Evolutionary conservation across 2,113 vertebrate species (phyloP), one percentile per base, ranked within the genome.

Genomic region (Thunnus maccoyii): DNA sequence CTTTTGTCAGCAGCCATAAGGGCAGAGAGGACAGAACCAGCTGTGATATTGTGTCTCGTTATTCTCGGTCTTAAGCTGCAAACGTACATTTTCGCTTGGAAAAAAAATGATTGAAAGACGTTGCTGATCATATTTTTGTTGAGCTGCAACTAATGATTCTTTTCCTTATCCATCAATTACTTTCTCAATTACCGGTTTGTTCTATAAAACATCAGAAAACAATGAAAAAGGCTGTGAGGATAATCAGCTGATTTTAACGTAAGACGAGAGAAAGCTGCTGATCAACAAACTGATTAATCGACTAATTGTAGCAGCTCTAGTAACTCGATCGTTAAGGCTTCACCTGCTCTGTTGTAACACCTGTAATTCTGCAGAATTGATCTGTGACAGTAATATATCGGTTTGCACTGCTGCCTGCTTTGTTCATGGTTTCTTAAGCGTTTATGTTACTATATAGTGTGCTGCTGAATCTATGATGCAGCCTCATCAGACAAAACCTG

Each of bases 381-480:
- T 41, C 7, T 41, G 36, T 41, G 7, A 9, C 36, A 41, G 6
- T 41, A 41, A 41, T n/a, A 6, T 48, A 51, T 46, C 25, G 25
- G 20, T 66, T 79, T 36, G 16, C 56, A 32, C 13, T 6, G 20
- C 51, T 71, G 58, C 46, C 7, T 1, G n/a, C 64, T 52, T 27
- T 32, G 18, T 61, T 70, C n/a, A 9, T n/a, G 11, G 18, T 41
- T 9, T 41, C 36, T 41, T 41, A 41, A 8, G 27, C 27, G 7
- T 17, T 55, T 9, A n/a, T 55, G 51, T 55, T 6, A 55, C 18
- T 55, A 55, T 55, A 55, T 41, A 41, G 36, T 9, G 36, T 9
- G 36, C 36, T 41, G 36, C 36, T 41, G 36, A n/a, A 83, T 80
- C 56, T 58, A 64, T 47, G n/a, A 47, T 15, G 16, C 72, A 76